A percentile compares a stretch with the other conserved stretches of the same genome.
phyloP scores from a whole-genome alignment of 2,113 vertebrate species.

The Microtus oregoni region DNA sequence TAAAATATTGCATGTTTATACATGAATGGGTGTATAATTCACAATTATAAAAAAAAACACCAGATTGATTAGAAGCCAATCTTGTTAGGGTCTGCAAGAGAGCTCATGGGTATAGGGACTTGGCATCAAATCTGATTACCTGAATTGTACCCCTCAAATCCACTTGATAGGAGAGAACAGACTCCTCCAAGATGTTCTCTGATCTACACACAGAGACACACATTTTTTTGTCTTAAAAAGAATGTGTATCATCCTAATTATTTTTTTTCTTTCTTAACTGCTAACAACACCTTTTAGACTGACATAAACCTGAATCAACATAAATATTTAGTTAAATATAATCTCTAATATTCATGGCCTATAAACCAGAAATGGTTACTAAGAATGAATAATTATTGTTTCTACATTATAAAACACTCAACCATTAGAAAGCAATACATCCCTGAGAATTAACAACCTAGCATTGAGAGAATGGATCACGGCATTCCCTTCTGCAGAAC shows the following conservation, averaged over 20 bases:
- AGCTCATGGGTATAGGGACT: no score
- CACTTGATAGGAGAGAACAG: neutral
- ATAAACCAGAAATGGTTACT: neutral
- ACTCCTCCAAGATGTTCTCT: neutral
- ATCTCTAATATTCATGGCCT: neutral
- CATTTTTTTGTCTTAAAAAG: neutral
- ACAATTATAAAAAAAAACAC: neutral
- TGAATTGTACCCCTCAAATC: neutral
- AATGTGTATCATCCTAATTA: neutral
- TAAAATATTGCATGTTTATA: neutral
- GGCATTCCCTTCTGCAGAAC: neutral
- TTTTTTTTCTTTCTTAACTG: neutral
- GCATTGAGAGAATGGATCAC: neutral
- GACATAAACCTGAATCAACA: neutral
- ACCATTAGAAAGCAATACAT: neutral
- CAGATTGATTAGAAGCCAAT: neutral
- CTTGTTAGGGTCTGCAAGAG: no score
- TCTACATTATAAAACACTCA: neutral
- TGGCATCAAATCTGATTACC: neutral
- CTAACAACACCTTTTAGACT: neutral
- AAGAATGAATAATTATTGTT: slow-evolving; percentile 15
- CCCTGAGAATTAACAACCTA: neutral
- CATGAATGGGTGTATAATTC: neutral
- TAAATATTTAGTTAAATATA: neutral
- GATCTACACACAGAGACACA: neutral